Evolutionary conservation across 2,113 vertebrate genomes (phyloP).

Genomic region (Cephalopterus ornatus): DNA sequence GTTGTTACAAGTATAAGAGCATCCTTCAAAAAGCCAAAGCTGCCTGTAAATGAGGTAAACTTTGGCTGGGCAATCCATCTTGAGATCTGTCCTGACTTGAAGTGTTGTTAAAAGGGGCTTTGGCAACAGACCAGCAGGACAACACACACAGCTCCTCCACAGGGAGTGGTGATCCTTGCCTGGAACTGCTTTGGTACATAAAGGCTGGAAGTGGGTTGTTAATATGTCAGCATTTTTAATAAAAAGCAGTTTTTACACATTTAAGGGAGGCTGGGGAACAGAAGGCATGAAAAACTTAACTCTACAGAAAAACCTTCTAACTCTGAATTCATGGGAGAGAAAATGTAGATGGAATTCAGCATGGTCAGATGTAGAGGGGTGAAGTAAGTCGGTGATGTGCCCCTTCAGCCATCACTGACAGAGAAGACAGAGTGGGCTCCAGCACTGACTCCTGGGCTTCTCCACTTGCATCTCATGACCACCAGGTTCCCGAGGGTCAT

Average conservation of each 20-base stretch:
- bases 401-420: background rate
- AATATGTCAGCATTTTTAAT: background rate
- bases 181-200: background rate
- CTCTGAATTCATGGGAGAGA: background rate
- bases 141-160: rapidly evolving
- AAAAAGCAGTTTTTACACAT: background rate
- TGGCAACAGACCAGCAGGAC: background rate
- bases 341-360: background rate
- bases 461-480: background rate
- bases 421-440: background rate
- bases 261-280: background rate
- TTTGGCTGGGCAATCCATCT: background rate
- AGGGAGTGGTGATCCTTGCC: background rate
- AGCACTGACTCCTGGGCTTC: background rate
- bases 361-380: background rate
- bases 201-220: background rate
- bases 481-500: background rate
- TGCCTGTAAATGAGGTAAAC: background rate
- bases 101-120: background rate
- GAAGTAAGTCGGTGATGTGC: background rate
- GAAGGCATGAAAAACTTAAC: background rate
- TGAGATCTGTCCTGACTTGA: background rate
- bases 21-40: slow-evolving; percentile 15
- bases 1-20: background rate
- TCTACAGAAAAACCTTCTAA: background rate